These are phyloP conservation scores for Drosophila anomalata DNA, from an alignment of 2,888 invertebrate genomes.

Conservation along the genomic window DNA sequence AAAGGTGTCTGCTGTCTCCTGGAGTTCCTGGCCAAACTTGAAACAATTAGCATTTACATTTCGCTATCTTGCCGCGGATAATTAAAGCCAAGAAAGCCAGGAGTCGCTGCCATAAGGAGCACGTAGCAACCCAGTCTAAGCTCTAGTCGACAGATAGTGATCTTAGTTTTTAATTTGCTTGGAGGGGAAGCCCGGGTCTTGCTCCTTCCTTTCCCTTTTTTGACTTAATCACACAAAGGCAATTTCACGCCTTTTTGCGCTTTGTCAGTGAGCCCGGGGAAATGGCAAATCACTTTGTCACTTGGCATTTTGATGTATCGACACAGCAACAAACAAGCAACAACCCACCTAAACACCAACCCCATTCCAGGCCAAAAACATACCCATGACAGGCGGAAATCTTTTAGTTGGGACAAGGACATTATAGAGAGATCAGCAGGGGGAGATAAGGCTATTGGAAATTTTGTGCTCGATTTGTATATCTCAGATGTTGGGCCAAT, in stretches of 20 bases:
- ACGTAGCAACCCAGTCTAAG: slow-evolving; percentile 53
- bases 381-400: slow-evolving; percentile 36
- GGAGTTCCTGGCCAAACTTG: slow-evolving; percentile 24
- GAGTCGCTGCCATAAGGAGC: slow-evolving; percentile 63
- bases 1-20: slow-evolving; percentile 76
- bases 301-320: slow-evolving; percentile 76
- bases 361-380: neutral
- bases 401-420: slow-evolving; percentile 39
- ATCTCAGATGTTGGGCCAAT: slow-evolving; percentile 67
- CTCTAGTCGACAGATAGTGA: slow-evolving; percentile 59
- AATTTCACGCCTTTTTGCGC: slow-evolving; percentile 82
- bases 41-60: slow-evolving; percentile 75
- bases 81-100: slow-evolving; percentile 52
- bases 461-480: slow-evolving; percentile 79
- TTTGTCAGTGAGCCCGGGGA: slow-evolving; percentile 40
- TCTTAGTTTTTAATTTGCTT: slow-evolving; percentile 64
- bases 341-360: slow-evolving; percentile 19
- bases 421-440: slow-evolving; percentile 62
- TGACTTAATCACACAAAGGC: slow-evolving; percentile 78
- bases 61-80: slow-evolving; percentile 61
- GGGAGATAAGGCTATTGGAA: slow-evolving; percentile 70
- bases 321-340: slow-evolving; percentile 30
- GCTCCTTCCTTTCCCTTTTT: slow-evolving; percentile 10
- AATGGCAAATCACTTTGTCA: slow-evolving; percentile 69
- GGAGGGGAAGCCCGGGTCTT: neutral